Base-by-base conservation (phyloP, 2,888 invertebrate genomes). In the Tetranychus piercei region DNA sequence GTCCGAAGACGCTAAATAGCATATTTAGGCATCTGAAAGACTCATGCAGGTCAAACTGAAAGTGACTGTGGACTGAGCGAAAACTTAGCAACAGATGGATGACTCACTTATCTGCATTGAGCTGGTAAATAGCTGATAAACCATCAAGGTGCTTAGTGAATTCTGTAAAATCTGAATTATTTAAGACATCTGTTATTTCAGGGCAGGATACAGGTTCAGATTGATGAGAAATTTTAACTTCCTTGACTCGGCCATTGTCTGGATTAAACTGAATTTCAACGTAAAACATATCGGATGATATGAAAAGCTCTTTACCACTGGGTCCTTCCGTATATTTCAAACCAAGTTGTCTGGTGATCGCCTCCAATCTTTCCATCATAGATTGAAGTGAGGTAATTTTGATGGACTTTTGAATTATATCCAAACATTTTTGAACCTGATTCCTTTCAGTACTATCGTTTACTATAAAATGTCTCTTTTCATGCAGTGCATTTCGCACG, bases 241-340 rank as follows among this genome's bases (percentile, higher is more conserved):
- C 94, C 81, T 90, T 89, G 0, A 95, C 89, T 55, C 87, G 86
- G 43, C 94, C 94, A 66, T 87, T 87, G 4, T 88, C 85, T 44
- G 34, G 23, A 80, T 94, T 93, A 74, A 95, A 85, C 74, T 91
- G 84, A 80, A 96, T 90, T 85, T 95, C 94, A 79, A 95, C 86
- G 82, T 92, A 94, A 83, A 95, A 95, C 94, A 94, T 94, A 81
- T 95, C 95, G 0, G 93, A 93, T 67, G 92, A 93, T 82, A 95
- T 93, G 81, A 93, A 93, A 77, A 92, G 86, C 81, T 90, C 89
- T 6, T 88, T 88, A 71, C 89, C 89, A 73, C 89, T 88, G 76
- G 89, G 88, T 73, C 89, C 88, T 76, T 89, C 87, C 74, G 90
- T 91, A 83, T 93, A 92, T 82, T 93, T 92, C 75, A 94, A 85